Percentiles rank a stretch among this genome's conserved stretches.
Evolutionary conservation across 2,113 vertebrate genomes (phyloP).

Genomic region (Colius striatus): DNA sequence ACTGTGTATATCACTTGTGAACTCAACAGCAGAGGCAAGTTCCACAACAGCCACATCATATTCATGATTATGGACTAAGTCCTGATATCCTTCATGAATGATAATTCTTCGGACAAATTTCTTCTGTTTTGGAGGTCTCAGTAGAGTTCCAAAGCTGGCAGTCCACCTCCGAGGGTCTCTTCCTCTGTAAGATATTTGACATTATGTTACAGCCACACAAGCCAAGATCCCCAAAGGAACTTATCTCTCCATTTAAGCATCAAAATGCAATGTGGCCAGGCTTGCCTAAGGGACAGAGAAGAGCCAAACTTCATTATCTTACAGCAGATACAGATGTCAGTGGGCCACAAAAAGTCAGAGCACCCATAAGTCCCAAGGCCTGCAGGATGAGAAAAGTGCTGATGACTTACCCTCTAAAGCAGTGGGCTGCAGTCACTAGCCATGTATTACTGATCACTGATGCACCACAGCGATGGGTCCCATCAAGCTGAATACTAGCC

Average conservation of each 20-base stretch:
- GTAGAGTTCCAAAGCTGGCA: conserved; percentile 77
- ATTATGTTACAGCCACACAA: neutral
- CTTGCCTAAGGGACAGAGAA: neutral
- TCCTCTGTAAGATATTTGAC: conserved; percentile 56
- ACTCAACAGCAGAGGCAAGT: conserved; percentile 66
- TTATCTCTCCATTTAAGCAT: neutral
- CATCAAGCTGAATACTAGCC: conserved; percentile 87
- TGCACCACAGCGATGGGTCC: conserved; percentile 87
- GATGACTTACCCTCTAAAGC: conserved; percentile 78
- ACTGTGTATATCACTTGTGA: conserved; percentile 67
- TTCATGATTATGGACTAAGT: neutral
- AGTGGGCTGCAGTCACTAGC: conserved; percentile 95
- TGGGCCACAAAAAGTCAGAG: neutral
- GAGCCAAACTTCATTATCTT: neutral
- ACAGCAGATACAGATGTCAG: neutral
- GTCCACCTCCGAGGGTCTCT: conserved; percentile 69
- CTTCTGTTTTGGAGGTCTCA: conserved; percentile 72
- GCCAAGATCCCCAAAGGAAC: neutral
- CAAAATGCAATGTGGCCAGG: neutral
- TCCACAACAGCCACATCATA: conserved; percentile 77
- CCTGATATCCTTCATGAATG: conserved; percentile 63
- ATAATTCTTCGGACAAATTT: conserved; percentile 70
- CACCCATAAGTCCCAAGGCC: neutral
- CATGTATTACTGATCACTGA: conserved; percentile 86
- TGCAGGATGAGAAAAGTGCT: neutral